phyloP scores from a whole-genome alignment of 2,888 invertebrate species.

The Pantelozetes paolii region DNA sequence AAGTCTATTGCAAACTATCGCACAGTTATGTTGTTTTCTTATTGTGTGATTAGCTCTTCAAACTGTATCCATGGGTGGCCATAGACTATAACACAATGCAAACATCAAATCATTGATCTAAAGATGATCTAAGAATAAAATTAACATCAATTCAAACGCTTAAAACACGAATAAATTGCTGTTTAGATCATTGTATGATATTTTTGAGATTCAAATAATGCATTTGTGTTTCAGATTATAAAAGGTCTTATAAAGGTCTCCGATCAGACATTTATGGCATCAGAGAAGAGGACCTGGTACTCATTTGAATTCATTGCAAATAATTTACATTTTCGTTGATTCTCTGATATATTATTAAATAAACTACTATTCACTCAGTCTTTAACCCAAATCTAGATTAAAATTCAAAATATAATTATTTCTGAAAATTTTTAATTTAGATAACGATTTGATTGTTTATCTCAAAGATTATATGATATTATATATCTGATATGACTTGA shows the following conservation, averaged over 20 bases:
- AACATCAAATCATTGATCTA: not conserved
- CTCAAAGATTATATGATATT: not conserved
- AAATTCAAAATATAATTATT: not conserved
- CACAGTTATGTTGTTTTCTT: not conserved
- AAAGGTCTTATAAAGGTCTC: not conserved
- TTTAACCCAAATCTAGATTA: not conserved
- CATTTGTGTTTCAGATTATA: not conserved
- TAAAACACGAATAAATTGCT: slow-evolving; percentile 6
- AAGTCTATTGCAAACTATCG: not conserved
- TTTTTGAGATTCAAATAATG: not conserved
- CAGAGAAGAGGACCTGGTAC: too few species aligned
- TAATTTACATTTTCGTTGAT: not conserved
- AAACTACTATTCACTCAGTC: too few species aligned
- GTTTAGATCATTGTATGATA: not conserved
- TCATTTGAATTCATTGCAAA: slow-evolving; percentile 12
- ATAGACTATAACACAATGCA: slow-evolving; percentile 11
- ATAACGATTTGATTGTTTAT: slow-evolving; percentile 1
- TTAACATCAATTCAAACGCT: slow-evolving; percentile 5
- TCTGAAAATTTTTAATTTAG: not conserved
- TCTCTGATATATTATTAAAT: not conserved
- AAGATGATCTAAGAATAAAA: slow-evolving; percentile 21
- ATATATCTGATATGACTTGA: too few species aligned
- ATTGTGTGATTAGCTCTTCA: slow-evolving; percentile 21
- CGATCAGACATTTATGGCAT: not conserved
- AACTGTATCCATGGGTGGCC: slow-evolving; percentile 17